Percentiles rank a stretch among this genome's conserved stretches.
phyloP scores from a whole-genome alignment of 2,113 vertebrate species.

The Octodon degus region DNA sequence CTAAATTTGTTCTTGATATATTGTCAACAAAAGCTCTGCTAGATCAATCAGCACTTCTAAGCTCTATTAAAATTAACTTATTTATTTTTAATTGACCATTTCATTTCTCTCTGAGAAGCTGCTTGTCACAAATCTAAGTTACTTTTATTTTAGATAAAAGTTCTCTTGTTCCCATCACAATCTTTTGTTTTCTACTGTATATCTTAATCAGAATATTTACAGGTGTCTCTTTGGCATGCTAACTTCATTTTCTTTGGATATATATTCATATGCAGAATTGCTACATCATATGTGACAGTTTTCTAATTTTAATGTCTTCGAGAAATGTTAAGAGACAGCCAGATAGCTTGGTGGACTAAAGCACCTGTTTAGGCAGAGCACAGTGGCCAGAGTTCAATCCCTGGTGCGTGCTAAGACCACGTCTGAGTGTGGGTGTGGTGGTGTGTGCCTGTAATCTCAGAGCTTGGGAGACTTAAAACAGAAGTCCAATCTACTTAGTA shows the following conservation, averaged over 20 bases:
- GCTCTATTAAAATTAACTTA: constrained; percentile 81
- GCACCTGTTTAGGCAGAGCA: too few relatives aligned
- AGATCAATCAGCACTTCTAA: constrained; percentile 81
- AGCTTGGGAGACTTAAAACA: too few relatives aligned
- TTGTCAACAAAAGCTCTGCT: constrained; percentile 79
- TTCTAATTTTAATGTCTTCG: background rate
- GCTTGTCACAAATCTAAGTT: constrained; percentile 78
- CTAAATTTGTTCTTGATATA: constrained; percentile 83
- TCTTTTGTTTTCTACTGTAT: too few relatives aligned
- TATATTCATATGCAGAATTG: background rate
- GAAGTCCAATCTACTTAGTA: too few relatives aligned
- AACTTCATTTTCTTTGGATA: background rate
- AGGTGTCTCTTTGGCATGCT: background rate
- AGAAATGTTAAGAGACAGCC: background rate
- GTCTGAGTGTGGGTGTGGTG: too few relatives aligned
- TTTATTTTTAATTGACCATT: constrained; percentile 84
- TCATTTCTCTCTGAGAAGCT: constrained; percentile 73
- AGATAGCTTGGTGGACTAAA: too few relatives aligned
- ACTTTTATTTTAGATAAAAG: constrained; percentile 74
- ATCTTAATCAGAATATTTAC: too few relatives aligned
- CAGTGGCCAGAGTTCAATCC: too few relatives aligned
- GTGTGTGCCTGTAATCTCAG: too few relatives aligned
- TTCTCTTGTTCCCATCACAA: constrained; percentile 54
- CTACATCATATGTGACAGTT: background rate
- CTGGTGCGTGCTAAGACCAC: too few relatives aligned